Percentiles rank a stretch among this genome's conserved stretches.
Conservation (phyloP, 2,888 invertebrate genomes). For the Andrena praecox region DNA sequence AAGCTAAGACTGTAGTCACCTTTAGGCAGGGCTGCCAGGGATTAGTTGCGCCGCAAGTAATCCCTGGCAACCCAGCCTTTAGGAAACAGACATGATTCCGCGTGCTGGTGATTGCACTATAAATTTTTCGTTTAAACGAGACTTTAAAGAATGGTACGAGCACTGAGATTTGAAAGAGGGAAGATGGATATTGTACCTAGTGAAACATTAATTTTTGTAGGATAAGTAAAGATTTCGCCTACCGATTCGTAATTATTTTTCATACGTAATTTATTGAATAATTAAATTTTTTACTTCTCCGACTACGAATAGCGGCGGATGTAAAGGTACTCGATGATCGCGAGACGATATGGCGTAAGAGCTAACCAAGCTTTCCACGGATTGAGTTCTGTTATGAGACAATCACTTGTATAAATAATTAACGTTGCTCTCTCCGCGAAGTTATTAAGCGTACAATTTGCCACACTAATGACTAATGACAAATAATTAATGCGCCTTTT, state of each 20-base stretch:
- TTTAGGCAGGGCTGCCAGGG: neutral
- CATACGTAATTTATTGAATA: constrained; percentile 6
- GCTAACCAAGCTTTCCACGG: constrained; percentile 44
- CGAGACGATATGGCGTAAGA: constrained; percentile 22
- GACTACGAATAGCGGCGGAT: neutral
- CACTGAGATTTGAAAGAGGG: neutral
- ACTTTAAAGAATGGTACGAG: neutral
- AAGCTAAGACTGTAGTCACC: neutral
- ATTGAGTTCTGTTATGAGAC: constrained; percentile 81
- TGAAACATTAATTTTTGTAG: neutral
- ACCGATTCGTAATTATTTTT: constrained; percentile 1
- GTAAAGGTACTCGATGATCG: constrained; percentile 48
- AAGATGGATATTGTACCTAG: neutral
- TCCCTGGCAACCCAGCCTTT: neutral
- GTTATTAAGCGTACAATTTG: constrained; percentile 26
- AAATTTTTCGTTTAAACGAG: neutral
- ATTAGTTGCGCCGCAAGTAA: too few species aligned
- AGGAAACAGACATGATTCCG: neutral
- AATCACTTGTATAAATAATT: constrained; percentile 72
- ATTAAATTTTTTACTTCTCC: neutral
- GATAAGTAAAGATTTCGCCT: neutral
- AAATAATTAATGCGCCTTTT: constrained; percentile 51
- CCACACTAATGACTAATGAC: constrained; percentile 32
- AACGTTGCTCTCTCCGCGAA: constrained; percentile 27
- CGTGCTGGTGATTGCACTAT: neutral